Evolutionary conservation across 2,797 vertebrate species (phyloP).

Genomic region (Siniperca obscura): DNA sequence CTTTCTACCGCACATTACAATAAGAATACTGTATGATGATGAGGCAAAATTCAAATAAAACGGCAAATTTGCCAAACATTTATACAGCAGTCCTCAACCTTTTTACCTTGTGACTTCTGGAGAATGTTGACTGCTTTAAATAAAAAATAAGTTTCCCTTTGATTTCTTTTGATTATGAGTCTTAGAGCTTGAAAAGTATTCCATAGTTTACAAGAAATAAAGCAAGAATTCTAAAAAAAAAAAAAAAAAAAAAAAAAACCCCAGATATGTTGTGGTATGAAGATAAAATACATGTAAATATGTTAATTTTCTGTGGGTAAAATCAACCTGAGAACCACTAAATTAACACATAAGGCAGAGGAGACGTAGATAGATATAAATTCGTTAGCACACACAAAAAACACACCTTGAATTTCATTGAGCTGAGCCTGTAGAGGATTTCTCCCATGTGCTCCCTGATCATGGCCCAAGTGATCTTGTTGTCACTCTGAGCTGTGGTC

Average conservation of each 20-base stretch:
- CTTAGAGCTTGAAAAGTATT: neutral
- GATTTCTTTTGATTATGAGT: neutral
- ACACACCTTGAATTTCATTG: constrained; percentile 98
- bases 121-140: neutral
- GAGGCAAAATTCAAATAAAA: neutral
- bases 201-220: neutral
- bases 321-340: neutral
- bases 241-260: too few species aligned
- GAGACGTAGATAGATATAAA: neutral
- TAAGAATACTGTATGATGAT: neutral
- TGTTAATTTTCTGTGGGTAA: neutral
- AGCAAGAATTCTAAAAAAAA: neutral
- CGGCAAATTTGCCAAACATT: neutral
- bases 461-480: constrained; percentile 96
- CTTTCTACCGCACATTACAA: neutral
- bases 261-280: neutral
- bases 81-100: neutral
- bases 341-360: neutral
- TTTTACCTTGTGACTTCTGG: neutral
- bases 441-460: constrained; percentile 96
- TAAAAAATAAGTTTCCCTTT: neutral
- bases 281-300: too few species aligned
- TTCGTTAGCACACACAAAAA: neutral
- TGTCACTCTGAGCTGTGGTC: constrained; percentile 96
- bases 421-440: constrained; percentile 93